These are phyloP conservation scores for Sinopyrophorus schimmeli DNA, from an alignment of 2,888 invertebrate species.

Conservation along the genomic window DNA sequence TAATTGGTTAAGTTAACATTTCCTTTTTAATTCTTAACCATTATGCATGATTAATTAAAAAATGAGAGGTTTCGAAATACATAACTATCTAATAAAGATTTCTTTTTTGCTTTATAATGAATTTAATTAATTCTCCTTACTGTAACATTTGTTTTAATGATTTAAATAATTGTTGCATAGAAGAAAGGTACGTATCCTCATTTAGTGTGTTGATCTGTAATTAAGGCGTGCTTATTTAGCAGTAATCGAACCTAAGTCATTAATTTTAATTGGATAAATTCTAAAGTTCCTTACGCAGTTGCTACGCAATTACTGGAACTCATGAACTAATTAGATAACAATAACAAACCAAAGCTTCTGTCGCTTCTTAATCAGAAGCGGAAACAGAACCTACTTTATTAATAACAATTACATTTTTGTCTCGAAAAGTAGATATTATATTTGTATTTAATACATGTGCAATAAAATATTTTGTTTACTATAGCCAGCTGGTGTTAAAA, in stretches of 20 bases:
- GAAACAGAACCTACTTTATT: constrained; percentile 31
- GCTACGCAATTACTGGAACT: constrained; percentile 44
- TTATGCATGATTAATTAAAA: too few relatives aligned
- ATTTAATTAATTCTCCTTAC: constrained; percentile 23
- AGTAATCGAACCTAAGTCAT: constrained; percentile 47
- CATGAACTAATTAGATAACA: constrained; percentile 45
- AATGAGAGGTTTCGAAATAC: constrained; percentile 12
- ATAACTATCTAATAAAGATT: too few relatives aligned
- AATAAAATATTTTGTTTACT: too few relatives aligned
- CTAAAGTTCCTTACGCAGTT: constrained; percentile 42
- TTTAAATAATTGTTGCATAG: constrained; percentile 20
- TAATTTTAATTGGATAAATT: constrained; percentile 48
- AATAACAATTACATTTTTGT: constrained; percentile 14
- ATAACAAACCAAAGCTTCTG: constrained; percentile 36
- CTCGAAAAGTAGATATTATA: constrained; percentile 6
- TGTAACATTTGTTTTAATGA: constrained; percentile 25
- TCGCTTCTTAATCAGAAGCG: constrained; percentile 34
- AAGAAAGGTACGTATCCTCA: constrained; percentile 30
- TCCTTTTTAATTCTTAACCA: too few relatives aligned
- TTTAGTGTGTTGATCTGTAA: constrained; percentile 37
- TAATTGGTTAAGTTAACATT: too few relatives aligned
- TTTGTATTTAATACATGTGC: too few relatives aligned
- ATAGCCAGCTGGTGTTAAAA: too few relatives aligned
- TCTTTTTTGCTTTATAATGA: constrained; percentile 25
- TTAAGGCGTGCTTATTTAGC: constrained; percentile 43